These are phyloP conservation scores for Telmatochromis brichardi DNA, from an alignment of 2,113 vertebrate genomes.

Conservation along the genomic window DNA sequence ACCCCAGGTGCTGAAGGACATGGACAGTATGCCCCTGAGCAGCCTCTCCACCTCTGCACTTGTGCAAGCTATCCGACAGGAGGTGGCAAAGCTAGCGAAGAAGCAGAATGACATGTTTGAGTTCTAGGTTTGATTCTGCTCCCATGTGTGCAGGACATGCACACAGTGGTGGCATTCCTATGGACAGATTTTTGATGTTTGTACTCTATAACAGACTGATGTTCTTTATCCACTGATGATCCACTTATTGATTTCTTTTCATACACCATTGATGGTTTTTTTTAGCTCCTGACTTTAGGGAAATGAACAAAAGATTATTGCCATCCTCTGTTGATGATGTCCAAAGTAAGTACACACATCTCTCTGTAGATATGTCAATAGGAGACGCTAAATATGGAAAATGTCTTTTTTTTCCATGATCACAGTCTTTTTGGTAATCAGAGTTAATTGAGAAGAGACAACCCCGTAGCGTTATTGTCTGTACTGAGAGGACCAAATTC, in stretches of 20 bases:
- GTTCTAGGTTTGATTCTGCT: conserved; percentile 78
- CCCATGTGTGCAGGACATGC: not conserved
- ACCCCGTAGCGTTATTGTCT: conserved; percentile 9
- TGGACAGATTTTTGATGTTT: conserved; percentile 61
- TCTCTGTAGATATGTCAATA: conserved; percentile 54
- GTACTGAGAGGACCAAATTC: conserved; percentile 45
- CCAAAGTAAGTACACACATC: conserved; percentile 24
- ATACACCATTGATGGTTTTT: conserved; percentile 24
- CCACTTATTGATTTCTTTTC: conserved; percentile 29
- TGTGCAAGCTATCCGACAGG: conserved; percentile 92
- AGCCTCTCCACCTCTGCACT: conserved; percentile 94
- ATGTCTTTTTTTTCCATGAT: not conserved
- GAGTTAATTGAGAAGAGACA: conserved; percentile 13
- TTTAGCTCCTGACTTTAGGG: conserved; percentile 22
- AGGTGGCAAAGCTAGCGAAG: conserved; percentile 96
- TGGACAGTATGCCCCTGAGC: conserved; percentile 77
- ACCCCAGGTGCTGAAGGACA: conserved; percentile 73
- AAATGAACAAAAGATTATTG: conserved; percentile 1
- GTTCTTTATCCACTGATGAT: conserved; percentile 18
- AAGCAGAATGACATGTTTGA: conserved; percentile 97
- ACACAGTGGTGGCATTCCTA: not conserved
- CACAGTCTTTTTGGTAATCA: conserved; percentile 8
- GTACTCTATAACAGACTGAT: conserved; percentile 48
- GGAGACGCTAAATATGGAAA: conserved; percentile 9
- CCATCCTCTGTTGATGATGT: conserved; percentile 38